Evolutionary conservation across 2,797 vertebrate species (phyloP).

Genomic region (Scolopax rusticola): DNA sequence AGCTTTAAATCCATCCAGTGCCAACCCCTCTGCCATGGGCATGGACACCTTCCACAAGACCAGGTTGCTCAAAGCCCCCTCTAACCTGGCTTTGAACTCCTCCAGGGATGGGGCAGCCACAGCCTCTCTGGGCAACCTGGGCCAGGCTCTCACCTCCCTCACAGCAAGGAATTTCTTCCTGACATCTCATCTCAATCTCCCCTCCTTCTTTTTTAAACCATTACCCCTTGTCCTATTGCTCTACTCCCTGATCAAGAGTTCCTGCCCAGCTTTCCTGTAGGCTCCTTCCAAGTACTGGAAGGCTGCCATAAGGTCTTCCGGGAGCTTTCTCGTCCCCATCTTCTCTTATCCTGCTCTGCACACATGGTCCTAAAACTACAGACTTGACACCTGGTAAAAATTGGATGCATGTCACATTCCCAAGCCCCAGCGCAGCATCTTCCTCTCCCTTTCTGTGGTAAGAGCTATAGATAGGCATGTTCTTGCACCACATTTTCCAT

Average conservation of each 20-base stretch:
- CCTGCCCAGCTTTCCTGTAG: background rate
- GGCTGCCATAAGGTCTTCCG: background rate
- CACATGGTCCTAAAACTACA: background rate
- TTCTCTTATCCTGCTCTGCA: background rate
- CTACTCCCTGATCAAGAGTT: background rate
- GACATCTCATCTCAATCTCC: background rate
- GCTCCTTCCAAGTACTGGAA: background rate
- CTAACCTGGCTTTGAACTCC: background rate
- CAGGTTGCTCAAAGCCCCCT: background rate
- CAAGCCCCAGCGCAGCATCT: background rate
- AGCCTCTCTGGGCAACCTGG: background rate
- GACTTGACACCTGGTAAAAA: background rate
- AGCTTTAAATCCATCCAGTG: background rate
- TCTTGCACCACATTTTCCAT: background rate
- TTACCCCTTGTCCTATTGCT: background rate
- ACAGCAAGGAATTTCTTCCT: background rate
- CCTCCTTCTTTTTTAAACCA: background rate
- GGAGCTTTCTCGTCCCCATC: background rate
- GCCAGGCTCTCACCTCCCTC: background rate
- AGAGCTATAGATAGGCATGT: fast-evolving
- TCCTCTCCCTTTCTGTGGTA: background rate
- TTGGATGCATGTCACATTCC: too few species aligned
- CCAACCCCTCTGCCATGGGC: background rate
- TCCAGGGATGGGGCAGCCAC: background rate
- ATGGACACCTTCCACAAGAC: background rate